Evolutionary conservation across 1,140 invertebrate genomes (phyloP).

Genomic region (Hirudo medicinalis): DNA sequence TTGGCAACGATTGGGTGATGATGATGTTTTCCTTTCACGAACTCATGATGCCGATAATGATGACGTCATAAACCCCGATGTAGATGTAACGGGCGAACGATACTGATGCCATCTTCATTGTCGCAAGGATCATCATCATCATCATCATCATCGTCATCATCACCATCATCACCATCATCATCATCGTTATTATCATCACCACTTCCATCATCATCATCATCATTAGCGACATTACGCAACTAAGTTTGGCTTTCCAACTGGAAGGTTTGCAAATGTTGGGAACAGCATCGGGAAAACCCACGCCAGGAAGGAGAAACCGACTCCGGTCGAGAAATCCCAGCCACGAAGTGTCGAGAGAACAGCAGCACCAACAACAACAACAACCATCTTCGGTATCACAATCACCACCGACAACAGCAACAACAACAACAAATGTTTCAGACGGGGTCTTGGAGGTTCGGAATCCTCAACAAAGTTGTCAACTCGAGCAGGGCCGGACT

Average conservation of each 20-base stretch:
- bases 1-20: too few species aligned
- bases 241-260: too few species aligned
- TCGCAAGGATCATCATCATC: background rate
- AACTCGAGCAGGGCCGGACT: background rate
- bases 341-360: background rate
- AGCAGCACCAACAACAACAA: background rate
- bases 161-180: too few species aligned
- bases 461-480: background rate
- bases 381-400: background rate
- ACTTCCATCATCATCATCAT: background rate
- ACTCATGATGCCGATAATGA: too few species aligned
- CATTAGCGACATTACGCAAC: background rate
- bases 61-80: too few species aligned
- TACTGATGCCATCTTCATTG: too few species aligned
- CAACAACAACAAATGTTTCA: background rate
- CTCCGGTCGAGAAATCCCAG: background rate
- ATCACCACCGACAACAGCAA: constrained; percentile 3
- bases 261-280: too few species aligned
- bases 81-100: too few species aligned
- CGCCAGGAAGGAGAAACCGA: background rate
- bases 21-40: too few species aligned
- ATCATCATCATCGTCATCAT: background rate
- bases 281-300: too few species aligned
- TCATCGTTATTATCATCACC: background rate
- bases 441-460: background rate